Evolutionary conservation across 2,888 invertebrate species (phyloP), one percentile per base, ranked within the genome.

Genomic region (Drosophila demipolita): DNA sequence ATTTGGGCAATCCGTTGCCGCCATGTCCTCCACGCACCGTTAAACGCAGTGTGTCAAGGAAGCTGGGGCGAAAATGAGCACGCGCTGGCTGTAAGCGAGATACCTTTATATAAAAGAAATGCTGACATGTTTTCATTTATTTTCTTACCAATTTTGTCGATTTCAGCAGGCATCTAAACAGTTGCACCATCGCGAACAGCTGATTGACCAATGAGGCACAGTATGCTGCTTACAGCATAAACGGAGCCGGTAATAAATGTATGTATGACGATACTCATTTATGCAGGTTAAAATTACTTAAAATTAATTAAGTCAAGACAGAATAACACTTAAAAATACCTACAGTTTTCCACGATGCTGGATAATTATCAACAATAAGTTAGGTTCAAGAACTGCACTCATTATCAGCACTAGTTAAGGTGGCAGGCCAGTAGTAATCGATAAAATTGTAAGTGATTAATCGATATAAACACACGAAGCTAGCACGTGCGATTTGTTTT

Each of bases 11-110:
- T 1, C 95, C 95, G 72, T 95, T 94, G 1, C 95, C 95, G 12
- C 99, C 99, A 32, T 95, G 94, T 3, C 99, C 99, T 3, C 96
- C 98, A 91, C 95, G 95, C 0, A 97, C 97, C 87, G 95, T 95
- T 45, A 99, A 92, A 75, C 96, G 94, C 32, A 99, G 93, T 0
- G 96, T 95, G 93, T 99, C 99, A 45, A 98, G 92, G 91, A 98
- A 98, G 75, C 94, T 88, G 12, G 89, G 81, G 0, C 89, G 90
- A 8, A 92, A 84, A 52, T 92, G 91, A 23, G 82, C 72, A 2
- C 92, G 91, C 32, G 85, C 66, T 0, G 83, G 62, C 93, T 92
- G 36, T 3, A 54, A 52, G 48, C 9, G 17, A 32, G n/a, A 11
- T 33, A 15, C 9, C 8, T 35, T 32, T 15, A 8, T 45, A 23